phyloP scores from a whole-genome alignment of 2,797 vertebrate genomes.

The Neoniphon sammara region DNA sequence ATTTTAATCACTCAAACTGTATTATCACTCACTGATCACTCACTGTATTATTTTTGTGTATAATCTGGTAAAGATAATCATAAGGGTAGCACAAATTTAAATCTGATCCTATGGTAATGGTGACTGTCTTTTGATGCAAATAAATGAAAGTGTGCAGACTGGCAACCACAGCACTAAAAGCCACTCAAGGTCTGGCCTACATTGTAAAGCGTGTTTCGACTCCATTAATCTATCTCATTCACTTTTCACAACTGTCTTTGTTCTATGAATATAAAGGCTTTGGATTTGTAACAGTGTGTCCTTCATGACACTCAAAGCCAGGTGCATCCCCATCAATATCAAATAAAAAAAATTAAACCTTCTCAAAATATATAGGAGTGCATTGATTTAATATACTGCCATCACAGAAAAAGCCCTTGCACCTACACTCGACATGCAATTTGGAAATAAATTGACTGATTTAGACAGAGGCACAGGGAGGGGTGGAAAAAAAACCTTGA shows the following conservation, averaged over 20 bases:
- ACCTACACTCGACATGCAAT: slow-evolving; percentile 87
- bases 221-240: slow-evolving; percentile 82
- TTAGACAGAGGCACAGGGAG: slow-evolving; percentile 83
- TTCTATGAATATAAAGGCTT: slow-evolving; percentile 80
- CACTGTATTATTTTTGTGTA: slow-evolving; percentile 5
- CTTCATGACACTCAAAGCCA: slow-evolving; percentile 83
- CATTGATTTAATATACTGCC: slow-evolving; percentile 88
- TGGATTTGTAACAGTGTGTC: slow-evolving; percentile 82
- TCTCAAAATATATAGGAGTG: slow-evolving; percentile 84
- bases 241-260: slow-evolving; percentile 77
- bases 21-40: too few species aligned
- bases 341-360: slow-evolving; percentile 85
- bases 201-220: slow-evolving; percentile 74
- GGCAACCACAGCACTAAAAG: slow-evolving; percentile 71
- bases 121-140: slow-evolving; percentile 73
- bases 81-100: slow-evolving; percentile 61
- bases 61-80: slow-evolving; percentile 59
- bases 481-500: slow-evolving; percentile 64
- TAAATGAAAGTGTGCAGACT: slow-evolving; percentile 74
- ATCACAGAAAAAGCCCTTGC: slow-evolving; percentile 80
- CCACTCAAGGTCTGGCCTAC: slow-evolving; percentile 79
- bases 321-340: slow-evolving; percentile 85
- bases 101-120: slow-evolving; percentile 62
- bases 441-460: slow-evolving; percentile 91
- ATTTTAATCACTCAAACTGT: too few species aligned